Base-by-base conservation (phyloP, 1,140 invertebrate genomes). In the Physella acuta region DNA sequence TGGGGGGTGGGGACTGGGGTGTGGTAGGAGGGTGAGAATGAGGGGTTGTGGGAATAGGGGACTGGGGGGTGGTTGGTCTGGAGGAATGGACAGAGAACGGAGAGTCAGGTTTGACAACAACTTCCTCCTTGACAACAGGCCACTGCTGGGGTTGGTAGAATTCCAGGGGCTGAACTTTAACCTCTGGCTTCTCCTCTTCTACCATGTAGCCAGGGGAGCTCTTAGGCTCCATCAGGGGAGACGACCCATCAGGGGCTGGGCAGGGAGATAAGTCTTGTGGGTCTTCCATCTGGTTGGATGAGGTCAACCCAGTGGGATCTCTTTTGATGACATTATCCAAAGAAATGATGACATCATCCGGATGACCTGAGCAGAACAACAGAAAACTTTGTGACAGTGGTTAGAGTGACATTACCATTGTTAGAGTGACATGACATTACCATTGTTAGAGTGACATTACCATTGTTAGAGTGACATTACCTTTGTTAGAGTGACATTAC, bases 331-430 rank as follows among this genome's bases (percentile, higher is more conserved):
- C 52, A 30, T 64, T 64, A 28, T 64, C 62, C 24, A 64, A 24
- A 30, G 62, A 64, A 4, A 64, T 49, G 52, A 64, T 64, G 26
- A 64, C 62, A 53, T 64, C 62, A 51, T 64, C 62, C n/a, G 62
- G 62, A 36, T 51, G 62, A 31, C 62, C 62, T 64, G 33, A 24
- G 8, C n/a, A 44, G 8, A 44, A 44, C 8, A 11, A 44, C 39
- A 44, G 20, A 20, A 20, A 44, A 44, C 8, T 44, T 44, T n/a
- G n/a, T n/a, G n/a, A n/a, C n/a, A n/a, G n/a, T n/a, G n/a, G n/a
- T n/a, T n/a, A n/a, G n/a, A n/a, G n/a, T n/a, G n/a, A n/a, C n/a
- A n/a, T n/a, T n/a, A n/a, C n/a, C n/a, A n/a, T n/a, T n/a, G n/a
- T n/a, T n/a, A n/a, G n/a, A n/a, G n/a, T n/a, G n/a, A n/a, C n/a